These are phyloP conservation scores for Seira musarum DNA, from an alignment of 2,888 invertebrate genomes.

Conservation along the genomic window DNA sequence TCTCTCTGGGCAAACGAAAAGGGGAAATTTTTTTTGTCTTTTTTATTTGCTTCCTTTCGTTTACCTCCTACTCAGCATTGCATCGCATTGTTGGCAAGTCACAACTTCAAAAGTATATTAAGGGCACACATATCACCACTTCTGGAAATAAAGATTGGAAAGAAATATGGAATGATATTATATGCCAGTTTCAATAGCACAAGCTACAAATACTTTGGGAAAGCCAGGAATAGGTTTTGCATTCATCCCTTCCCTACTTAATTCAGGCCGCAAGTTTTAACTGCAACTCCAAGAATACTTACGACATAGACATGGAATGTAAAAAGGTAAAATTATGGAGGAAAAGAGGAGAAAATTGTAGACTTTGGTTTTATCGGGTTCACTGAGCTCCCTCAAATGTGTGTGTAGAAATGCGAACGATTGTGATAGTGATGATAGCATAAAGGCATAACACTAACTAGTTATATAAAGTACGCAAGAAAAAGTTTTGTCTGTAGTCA, in stretches of 20 bases:
- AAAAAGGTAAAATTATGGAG: neutral
- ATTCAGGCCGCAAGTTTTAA: neutral
- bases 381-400: neutral
- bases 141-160: neutral
- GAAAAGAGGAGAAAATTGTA: neutral
- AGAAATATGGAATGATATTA: neutral
- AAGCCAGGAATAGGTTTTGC: neutral
- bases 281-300: neutral
- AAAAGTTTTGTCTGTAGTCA: neutral
- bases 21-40: neutral
- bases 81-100: neutral
- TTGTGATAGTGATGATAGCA: neutral
- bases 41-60: neutral
- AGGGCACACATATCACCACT: neutral
- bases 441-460: neutral
- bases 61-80: neutral
- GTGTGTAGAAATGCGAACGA: neutral
- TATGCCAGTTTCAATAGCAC: neutral
- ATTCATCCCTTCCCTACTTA: neutral
- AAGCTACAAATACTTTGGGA: neutral
- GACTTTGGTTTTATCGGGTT: neutral
- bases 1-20: neutral
- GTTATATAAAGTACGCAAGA: neutral
- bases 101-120: neutral
- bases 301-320: too few species aligned